Base-by-base conservation (phyloP, 2,797 vertebrate genomes). In the Pangasius krempfi region DNA sequence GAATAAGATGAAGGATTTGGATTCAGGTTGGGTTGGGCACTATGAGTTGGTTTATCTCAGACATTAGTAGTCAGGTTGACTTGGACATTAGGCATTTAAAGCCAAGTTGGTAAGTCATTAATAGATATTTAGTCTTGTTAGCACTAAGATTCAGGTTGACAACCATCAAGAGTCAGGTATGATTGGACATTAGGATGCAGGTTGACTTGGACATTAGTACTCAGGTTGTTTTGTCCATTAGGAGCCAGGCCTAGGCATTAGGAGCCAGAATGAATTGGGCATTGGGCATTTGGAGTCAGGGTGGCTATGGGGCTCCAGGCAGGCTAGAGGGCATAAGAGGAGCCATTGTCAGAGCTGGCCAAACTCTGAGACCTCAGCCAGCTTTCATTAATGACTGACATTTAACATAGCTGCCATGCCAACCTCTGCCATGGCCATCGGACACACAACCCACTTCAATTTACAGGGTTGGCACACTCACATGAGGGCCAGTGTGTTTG, bases 361-460 rank as follows among this genome's bases (percentile, higher is more conserved):
- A 95, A 94, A 95, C 93, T 94, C 91, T 94, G 94, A 95, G 94
- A 95, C 94, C 94, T 94, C 95, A 94, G 94, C 95, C 96, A 97
- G 95, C 95, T 95, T 94, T 95, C 95, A 95, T 96, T 95, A 95
- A 91, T 94, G 93, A 93, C 94, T 97, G 96, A 96, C 96, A 97
- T 96, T 96, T 96, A 96, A 95, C 94, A 94, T 92, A 92, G 95
- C 94, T 94, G 94, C 95, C 95, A 95, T 95, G 95, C 96, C 95
- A 96, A 96, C 94, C 95, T 94, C 95, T 96, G 94, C 95, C 93
- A 95, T 94, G 95, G 95, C 94, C 96, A 95, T 94, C 93, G 95
- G 95, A 96, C 95, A 95, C 96, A 96, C 95, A 92, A 95, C 95
- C 94, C 95, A 96, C 94, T 95, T 95, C 94, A 94, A 96, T 96